Evolutionary conservation across 2,113 vertebrate genomes (phyloP).

Genomic region (Oreochromis tanganicae): DNA sequence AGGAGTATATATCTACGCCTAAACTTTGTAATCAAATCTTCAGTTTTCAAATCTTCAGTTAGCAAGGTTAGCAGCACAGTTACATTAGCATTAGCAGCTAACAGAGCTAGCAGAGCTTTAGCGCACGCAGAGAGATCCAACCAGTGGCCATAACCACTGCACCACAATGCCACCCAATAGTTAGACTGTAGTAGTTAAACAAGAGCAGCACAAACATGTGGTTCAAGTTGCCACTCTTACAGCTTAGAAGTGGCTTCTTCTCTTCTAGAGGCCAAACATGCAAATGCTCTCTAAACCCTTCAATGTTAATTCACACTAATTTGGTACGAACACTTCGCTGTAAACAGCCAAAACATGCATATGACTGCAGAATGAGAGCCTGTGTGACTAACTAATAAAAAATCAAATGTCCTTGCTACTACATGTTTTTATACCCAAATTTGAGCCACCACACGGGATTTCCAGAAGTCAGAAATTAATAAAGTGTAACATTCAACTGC

Average conservation of each 20-base stretch:
- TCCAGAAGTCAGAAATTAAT: fast-evolving
- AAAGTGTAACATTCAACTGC: background rate
- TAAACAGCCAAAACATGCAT: background rate
- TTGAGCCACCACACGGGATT: background rate
- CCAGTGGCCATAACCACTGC: background rate
- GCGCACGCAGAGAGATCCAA: background rate
- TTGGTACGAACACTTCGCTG: background rate
- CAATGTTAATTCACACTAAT: background rate
- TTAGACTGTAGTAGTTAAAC: background rate
- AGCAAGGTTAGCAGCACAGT: background rate
- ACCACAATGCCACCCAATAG: background rate
- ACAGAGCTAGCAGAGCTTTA: background rate
- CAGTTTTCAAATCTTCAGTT: background rate
- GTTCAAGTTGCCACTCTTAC: background rate
- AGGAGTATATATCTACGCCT: background rate
- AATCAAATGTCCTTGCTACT: background rate
- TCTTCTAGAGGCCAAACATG: background rate
- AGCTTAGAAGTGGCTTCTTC: background rate
- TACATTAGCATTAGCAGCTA: background rate
- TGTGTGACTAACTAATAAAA: background rate
- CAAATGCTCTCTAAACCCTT: background rate
- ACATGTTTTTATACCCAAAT: background rate
- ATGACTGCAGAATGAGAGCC: background rate
- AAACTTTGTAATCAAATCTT: background rate
- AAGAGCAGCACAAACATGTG: background rate